A percentile compares a stretch with the other conserved stretches of the same genome.
These are phyloP conservation scores for Hybognathus amarus DNA, from an alignment of 2,797 vertebrate species.

Conservation along the genomic window DNA sequence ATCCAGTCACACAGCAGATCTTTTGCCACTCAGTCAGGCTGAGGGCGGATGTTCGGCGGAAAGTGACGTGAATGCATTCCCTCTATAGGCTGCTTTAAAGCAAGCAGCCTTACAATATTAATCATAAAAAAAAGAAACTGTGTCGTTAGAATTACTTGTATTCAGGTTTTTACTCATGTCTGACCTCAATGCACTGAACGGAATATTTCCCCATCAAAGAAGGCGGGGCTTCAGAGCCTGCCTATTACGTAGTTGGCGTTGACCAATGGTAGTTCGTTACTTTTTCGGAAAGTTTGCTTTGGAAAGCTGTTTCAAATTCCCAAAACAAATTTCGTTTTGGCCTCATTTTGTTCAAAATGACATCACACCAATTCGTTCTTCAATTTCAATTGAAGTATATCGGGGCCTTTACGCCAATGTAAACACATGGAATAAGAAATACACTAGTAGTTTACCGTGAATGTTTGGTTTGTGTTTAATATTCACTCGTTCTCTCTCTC, in stretches of 20 bases:
- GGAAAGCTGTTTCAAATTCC: not conserved
- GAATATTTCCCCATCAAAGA: not conserved
- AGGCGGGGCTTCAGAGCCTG: not conserved
- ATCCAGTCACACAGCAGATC: too few species aligned
- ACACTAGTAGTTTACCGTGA: not conserved
- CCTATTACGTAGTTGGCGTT: not conserved
- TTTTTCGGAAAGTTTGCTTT: not conserved
- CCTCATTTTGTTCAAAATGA: not conserved
- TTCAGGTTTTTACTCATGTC: not conserved
- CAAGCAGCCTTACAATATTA: not conserved
- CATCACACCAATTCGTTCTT: not conserved
- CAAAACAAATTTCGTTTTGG: not conserved
- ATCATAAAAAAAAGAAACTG: not conserved
- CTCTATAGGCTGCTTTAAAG: not conserved
- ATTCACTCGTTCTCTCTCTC: constrained; percentile 59
- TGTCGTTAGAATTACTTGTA: not conserved
- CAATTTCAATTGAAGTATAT: not conserved
- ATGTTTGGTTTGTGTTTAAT: constrained; percentile 16
- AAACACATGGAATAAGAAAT: not conserved
- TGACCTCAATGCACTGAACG: not conserved
- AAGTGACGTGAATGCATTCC: too few species aligned
- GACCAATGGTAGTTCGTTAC: not conserved
- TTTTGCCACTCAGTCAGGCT: too few species aligned
- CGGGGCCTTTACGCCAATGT: not conserved
- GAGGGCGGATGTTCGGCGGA: too few species aligned